A percentile compares a stretch with the other conserved stretches of the same genome.
Evolutionary conservation across 2,888 invertebrate species (phyloP).

Genomic region (Drosophila falleni): DNA sequence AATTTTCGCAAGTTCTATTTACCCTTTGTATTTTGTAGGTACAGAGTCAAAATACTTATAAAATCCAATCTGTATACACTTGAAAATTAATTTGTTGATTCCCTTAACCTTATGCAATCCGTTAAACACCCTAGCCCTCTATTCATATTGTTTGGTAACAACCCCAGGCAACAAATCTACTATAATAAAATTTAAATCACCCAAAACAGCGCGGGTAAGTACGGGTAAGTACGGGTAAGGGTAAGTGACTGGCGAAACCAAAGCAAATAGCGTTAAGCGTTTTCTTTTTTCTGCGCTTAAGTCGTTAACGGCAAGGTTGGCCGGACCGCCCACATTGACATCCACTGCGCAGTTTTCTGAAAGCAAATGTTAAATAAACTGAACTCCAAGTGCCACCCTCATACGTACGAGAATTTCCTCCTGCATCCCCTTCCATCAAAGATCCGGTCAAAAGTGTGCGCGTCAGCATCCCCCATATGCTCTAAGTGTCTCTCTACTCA

Average conservation of each 20-base stretch:
- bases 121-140: constrained; percentile 1
- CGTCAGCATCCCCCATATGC: constrained; percentile 47
- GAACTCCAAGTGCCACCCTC: constrained; percentile 17
- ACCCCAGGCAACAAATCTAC: constrained; percentile 60
- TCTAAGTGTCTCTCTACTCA: constrained; percentile 43
- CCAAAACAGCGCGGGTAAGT: constrained; percentile 46
- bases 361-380: constrained; percentile 60
- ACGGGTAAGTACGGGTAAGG: constrained; percentile 3
- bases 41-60: neutral
- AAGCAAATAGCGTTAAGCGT: constrained; percentile 51
- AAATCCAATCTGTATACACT: constrained; percentile 73
- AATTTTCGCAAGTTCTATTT: no score
- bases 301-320: constrained; percentile 69
- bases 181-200: constrained; percentile 83
- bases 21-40: no score
- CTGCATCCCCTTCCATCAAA: constrained; percentile 3
- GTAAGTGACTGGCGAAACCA: constrained; percentile 49
- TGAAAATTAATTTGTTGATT: constrained; percentile 63
- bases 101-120: neutral
- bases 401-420: neutral
- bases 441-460: constrained; percentile 14
- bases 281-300: constrained; percentile 51
- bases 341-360: constrained; percentile 43
- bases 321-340: constrained; percentile 51
- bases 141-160: constrained; percentile 26